Base-by-base conservation (phyloP, 1,140 invertebrate genomes). In the Venturia canescens region DNA sequence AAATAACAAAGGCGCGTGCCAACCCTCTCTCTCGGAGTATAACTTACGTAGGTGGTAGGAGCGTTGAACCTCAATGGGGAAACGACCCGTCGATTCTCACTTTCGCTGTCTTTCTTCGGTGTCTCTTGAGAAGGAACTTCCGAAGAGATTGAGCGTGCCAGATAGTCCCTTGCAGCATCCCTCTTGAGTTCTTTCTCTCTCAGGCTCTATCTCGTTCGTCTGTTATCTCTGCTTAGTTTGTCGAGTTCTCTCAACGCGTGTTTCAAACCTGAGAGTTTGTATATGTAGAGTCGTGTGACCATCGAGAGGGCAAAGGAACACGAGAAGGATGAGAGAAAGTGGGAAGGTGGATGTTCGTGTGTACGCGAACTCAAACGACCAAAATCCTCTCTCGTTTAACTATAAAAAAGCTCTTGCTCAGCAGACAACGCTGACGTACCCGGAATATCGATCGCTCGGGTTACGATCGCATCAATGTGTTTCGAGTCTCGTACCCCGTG, bases 381-480 rank as follows among this genome's bases (percentile, higher is more conserved):
- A 21, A 50, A 21, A 50, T 23, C 70, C 18, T 72, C 21, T 29
- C 57, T 21, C n/a, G 57, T 16, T 50, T 50, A n/a, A 38, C 70
- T 48, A 72, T 50, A 38, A 50, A 66, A 66, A 72, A 16, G n/a
- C 70, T 50, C 70, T 16, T 26, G 9, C 70, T 26, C 23, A 15
- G n/a, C 70, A 44, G 38, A 26, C 34, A 72, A 72, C 38, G 38
- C 26, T 72, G 70, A 72, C 70, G 70, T 72, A 48, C 38, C 44
- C 70, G 70, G 70, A 72, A 72, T 72, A 72, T 50, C 70, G 70
- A 72, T 72, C 15, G 67, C 9, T 50, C 31, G 70, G 21, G 70
- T 48, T 72, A 50, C 70, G 70, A 72, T 72, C 11, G n/a, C 38
- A 72, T 72, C 21, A 7, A 27, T 72, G 70, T 50, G 21, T 72